Conservation (phyloP, 2,888 invertebrate species). For the Hoplodrina blanda region DNA sequence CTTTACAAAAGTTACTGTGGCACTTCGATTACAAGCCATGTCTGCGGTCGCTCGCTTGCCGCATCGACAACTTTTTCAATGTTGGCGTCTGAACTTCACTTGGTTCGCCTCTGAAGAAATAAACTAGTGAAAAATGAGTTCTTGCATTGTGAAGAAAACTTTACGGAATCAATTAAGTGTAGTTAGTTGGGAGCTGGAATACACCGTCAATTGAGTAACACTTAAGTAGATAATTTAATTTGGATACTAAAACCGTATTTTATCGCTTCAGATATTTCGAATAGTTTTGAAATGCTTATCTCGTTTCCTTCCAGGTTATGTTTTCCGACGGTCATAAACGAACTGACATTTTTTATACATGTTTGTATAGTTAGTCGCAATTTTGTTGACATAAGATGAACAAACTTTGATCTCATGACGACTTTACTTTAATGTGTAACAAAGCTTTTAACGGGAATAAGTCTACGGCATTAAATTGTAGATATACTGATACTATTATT, state of each 20-base stretch:
- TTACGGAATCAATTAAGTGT: slow-evolving; percentile 39
- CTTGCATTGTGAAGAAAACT: slow-evolving; percentile 28
- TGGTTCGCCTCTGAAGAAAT: slow-evolving; percentile 33
- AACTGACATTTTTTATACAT: too few relatives aligned
- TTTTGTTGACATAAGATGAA: neutral
- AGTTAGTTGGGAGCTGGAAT: slow-evolving; percentile 21
- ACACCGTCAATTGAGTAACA: slow-evolving; percentile 8
- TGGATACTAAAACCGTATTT: neutral
- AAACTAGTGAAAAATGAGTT: slow-evolving; percentile 42
- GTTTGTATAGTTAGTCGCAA: too few relatives aligned
- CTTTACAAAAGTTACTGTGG: slow-evolving; percentile 38
- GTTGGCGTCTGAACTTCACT: slow-evolving; percentile 43
- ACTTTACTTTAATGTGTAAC: neutral
- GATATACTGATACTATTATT: too few relatives aligned
- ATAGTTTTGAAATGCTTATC: too few relatives aligned
- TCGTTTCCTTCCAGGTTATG: too few relatives aligned
- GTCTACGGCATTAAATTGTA: neutral
- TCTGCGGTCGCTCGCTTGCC: slow-evolving; percentile 24
- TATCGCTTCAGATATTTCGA: too few relatives aligned
- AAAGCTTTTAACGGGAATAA: neutral
- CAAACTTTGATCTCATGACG: neutral
- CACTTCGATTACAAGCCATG: slow-evolving; percentile 43
- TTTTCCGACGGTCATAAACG: too few relatives aligned
- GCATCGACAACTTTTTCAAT: slow-evolving; percentile 48
- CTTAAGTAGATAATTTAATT: slow-evolving; percentile 12